Percentiles rank a stretch among this genome's conserved stretches.
phyloP scores from a whole-genome alignment of 2,797 vertebrate species.

The Cichlasoma orientale region DNA sequence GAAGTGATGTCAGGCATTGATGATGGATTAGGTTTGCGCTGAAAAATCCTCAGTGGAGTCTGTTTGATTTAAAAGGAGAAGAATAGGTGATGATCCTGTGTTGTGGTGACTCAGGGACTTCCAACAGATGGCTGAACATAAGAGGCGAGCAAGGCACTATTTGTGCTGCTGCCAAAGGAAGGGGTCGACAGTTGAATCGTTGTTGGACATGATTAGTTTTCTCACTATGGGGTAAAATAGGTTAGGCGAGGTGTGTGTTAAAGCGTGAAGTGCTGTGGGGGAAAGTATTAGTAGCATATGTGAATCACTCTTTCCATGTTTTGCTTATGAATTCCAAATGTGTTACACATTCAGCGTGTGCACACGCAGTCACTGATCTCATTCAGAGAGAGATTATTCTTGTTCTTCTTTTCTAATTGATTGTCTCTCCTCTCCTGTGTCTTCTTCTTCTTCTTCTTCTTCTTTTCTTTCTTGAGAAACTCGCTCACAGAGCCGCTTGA shows the following conservation, averaged over 20 bases:
- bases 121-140: slow-evolving; percentile 31
- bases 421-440: slow-evolving; percentile 4
- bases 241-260: slow-evolving; percentile 31
- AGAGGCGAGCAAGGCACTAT: slow-evolving; percentile 15
- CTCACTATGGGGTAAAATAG: slow-evolving; percentile 33
- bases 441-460: neutral
- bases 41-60: neutral
- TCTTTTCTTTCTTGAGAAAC: slow-evolving; percentile 12
- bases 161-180: slow-evolving; percentile 21
- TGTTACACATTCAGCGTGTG: slow-evolving; percentile 2
- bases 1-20: slow-evolving; percentile 11
- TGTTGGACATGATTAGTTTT: slow-evolving; percentile 54
- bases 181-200: slow-evolving; percentile 39
- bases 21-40: slow-evolving; percentile 16
- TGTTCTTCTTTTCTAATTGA: slow-evolving; percentile 4
- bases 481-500: slow-evolving; percentile 5
- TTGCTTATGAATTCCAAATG: slow-evolving; percentile 47
- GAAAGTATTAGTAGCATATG: slow-evolving; percentile 14
- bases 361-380: slow-evolving; percentile 22
- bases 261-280: slow-evolving; percentile 31
- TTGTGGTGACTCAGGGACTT: slow-evolving; percentile 31
- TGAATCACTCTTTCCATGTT: slow-evolving; percentile 32
- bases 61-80: slow-evolving; percentile 17
- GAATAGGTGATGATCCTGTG: slow-evolving; percentile 21
- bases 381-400: slow-evolving; percentile 29